Evolutionary conservation across 2,113 vertebrate genomes (phyloP).

Genomic region (Prinia subflava): DNA sequence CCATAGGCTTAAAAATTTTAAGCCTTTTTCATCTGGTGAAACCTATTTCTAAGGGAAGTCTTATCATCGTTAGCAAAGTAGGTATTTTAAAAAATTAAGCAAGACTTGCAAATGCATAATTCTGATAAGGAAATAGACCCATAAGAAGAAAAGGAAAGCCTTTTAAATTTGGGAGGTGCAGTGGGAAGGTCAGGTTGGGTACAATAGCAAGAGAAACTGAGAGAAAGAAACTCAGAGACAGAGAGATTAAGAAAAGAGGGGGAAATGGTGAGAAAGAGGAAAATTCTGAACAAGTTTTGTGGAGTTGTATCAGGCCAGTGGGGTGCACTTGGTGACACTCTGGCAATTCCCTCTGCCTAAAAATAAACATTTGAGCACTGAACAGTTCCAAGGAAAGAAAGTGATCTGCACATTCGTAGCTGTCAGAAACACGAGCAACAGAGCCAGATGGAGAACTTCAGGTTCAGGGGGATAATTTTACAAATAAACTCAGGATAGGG

Average conservation of each 20-base stretch:
- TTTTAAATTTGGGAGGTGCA: not conserved
- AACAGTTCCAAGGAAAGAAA: not conserved
- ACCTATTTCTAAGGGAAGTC: not conserved
- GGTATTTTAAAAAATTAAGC: not conserved
- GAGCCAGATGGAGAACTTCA: not conserved
- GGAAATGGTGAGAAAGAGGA: not conserved
- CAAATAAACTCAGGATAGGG: not conserved
- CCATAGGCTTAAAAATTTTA: not conserved
- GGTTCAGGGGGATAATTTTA: not conserved
- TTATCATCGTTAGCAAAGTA: not conserved
- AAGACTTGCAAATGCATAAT: not conserved
- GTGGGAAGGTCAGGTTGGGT: not conserved
- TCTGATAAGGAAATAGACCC: not conserved
- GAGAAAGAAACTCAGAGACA: not conserved
- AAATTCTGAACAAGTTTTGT: not conserved
- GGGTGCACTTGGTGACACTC: not conserved
- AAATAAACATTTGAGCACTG: not conserved
- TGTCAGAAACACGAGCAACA: not conserved
- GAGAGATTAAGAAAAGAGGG: rapidly evolving
- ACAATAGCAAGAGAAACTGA: not conserved
- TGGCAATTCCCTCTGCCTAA: not conserved
- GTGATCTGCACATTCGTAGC: not conserved
- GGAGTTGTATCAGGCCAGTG: not conserved
- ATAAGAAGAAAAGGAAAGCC: not conserved
- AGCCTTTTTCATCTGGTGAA: not conserved